Percentiles rank a stretch among this genome's conserved stretches.
Conservation (phyloP, 2,797 vertebrate genomes). For the Melanotaenia pygmaea region DNA sequence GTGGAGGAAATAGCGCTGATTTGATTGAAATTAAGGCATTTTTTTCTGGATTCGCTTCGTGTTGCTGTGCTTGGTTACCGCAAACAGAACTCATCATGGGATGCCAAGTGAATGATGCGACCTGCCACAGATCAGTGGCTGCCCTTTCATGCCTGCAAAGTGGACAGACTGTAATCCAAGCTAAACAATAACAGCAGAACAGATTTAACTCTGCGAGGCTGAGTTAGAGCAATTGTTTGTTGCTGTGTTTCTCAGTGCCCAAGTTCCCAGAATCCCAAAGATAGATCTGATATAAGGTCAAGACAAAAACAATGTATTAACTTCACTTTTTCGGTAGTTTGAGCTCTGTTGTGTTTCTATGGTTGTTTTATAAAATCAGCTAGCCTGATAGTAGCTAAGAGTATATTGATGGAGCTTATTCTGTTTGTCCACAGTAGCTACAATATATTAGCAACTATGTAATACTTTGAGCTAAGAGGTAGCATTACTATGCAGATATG, state of each 20-base stretch:
- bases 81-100: constrained; percentile 13
- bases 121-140: constrained; percentile 45
- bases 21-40: constrained; percentile 37
- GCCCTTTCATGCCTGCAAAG: constrained; percentile 25
- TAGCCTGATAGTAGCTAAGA: neutral
- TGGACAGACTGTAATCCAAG: constrained; percentile 20
- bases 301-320: neutral
- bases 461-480: no score
- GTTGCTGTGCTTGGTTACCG: constrained; percentile 10
- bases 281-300: neutral
- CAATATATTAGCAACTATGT: no score
- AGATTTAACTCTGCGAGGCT: constrained; percentile 16
- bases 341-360: neutral
- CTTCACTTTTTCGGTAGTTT: neutral
- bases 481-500: no score
- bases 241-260: neutral
- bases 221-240: neutral
- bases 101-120: constrained; percentile 21
- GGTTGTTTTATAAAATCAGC: neutral
- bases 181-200: constrained; percentile 18
- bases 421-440: no score
- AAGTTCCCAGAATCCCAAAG: neutral
- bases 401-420: neutral
- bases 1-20: constrained; percentile 13
- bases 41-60: constrained; percentile 20